Evolutionary conservation across 2,888 invertebrate genomes (phyloP).

Genomic region (Gymnocheta viridis): DNA sequence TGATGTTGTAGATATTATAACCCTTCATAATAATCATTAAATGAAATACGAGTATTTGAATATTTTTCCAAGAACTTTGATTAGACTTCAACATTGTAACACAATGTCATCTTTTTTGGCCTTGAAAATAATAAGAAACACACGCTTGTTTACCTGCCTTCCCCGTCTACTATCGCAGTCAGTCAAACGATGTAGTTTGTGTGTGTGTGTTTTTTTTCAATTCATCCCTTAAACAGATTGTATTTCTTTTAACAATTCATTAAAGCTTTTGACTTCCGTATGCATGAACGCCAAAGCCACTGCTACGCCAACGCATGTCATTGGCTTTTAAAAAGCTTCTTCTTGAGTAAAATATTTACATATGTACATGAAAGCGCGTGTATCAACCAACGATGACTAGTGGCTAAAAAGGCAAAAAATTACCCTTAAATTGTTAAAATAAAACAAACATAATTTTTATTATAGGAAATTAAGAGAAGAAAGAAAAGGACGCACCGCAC

Average conservation of each 20-base stretch:
- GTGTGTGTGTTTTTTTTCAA: background rate
- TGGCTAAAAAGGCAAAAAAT: background rate
- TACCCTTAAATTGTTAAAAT: slow-evolving; percentile 49
- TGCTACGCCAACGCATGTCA: slow-evolving; percentile 63
- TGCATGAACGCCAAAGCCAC: slow-evolving; percentile 4
- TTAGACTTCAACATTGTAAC: slow-evolving; percentile 4
- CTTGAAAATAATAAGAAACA: slow-evolving; percentile 15
- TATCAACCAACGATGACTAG: background rate
- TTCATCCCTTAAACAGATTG: slow-evolving; percentile 12
- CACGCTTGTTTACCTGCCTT: background rate
- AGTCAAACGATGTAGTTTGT: background rate
- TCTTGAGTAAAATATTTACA: background rate
- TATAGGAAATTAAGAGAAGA: background rate
- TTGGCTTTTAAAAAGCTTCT: slow-evolving; percentile 53
- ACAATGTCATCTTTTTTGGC: slow-evolving; percentile 10
- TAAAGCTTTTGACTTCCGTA: slow-evolving; percentile 50
- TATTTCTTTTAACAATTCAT: no score
- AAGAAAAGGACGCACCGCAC: background rate
- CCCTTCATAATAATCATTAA: background rate
- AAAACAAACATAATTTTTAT: background rate
- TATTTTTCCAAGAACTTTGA: background rate
- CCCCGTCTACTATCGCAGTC: background rate
- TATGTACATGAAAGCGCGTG: background rate
- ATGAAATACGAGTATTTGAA: background rate
- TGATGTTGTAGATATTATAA: no score